Base-by-base conservation (phyloP, 2,797 vertebrate genomes). In the Brachyalestes nurse region DNA sequence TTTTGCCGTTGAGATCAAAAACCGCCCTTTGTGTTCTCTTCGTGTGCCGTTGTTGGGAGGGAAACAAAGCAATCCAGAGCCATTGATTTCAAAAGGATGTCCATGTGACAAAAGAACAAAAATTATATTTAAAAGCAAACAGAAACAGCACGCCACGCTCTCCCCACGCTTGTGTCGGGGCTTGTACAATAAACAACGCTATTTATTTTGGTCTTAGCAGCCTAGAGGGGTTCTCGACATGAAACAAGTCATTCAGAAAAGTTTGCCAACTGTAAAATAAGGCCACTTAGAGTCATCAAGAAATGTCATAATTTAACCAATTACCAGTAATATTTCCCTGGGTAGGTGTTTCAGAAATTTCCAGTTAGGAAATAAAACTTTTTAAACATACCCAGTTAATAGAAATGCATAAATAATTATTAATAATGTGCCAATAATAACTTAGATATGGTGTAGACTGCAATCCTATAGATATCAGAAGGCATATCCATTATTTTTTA, bases 1-100 rank as follows among this genome's bases (percentile, higher is more conserved):
- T 90, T 91, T 91, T 91, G 64, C 92, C 92, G 86, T 91, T 90
- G 88, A 82, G 89, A 92, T 86, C 85, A n/a, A 82, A 1, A 88
- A 88, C 14, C 42, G 53, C 77, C 88, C 82, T 89, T 93, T 91
- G 90, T 92, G 85, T 85, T 72, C 65, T 84, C 71, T 73, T 53
- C 25, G 47, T 90, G 87, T 88, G 85, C 79, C 62, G 85, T 90
- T 77, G 82, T 69, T 72, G 47, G 23, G 19, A 7, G 40, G 65
- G 72, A 66, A 53, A 70, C 34, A 28, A 65, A 79, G 38, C 75
- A 64, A 80, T 79, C 72, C 55, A 70, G 38, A 64, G 73, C 62
- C 53, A 57, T 71, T 58, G 66, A 65, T 28, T 70, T 58, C 38
- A n/a, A 72, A 78, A 80, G 28, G n/a, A 49, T 28, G 34, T 28